Evolutionary conservation across 2,888 invertebrate species (phyloP), one percentile per base, ranked within the genome.

Genomic region (Odontothrips loti): DNA sequence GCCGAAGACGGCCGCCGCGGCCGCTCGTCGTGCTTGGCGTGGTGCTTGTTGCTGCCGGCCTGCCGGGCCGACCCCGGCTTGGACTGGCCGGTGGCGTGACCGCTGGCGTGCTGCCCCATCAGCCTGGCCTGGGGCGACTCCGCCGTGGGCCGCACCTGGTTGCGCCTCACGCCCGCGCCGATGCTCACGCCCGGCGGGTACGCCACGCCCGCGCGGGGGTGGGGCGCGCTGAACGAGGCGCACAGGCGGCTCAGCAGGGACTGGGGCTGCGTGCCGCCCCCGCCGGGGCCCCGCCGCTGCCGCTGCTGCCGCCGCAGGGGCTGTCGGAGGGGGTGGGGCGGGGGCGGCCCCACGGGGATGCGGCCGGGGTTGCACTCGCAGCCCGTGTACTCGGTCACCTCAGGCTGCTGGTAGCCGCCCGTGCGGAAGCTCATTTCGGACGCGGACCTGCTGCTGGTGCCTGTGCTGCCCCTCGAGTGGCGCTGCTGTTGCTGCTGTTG

Each of bases 1-100:
- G 82, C 82, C 4, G 82, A 68, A 15, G 79, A 48, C 27, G 47
- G 43, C 58, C 79, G 75, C 47, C 68, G 68, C 27, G 68, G 68
- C 11, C 68, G 68, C 8, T 75, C 68, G 68, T 27, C 20, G 17
- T 58, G 12, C 58, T 58, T 27, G 68, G n/a, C 23, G 68, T 27
- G 68, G 23, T 27, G 68, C 68, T 75, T 75, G 68, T 27, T 12
- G 68, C 10, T 27, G 68, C 68, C 34, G 34, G 34, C 34, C 34
- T 43, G 34, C 34, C 34, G 34, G 34, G 34, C 34, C 34, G 68
- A 27, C 68, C 11, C 23, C 27, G 23, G 6, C 15, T 17, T 9
- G 23, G 68, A 23, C 23, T 27, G 23, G 11, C 23, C 68, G 68
- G 27, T 23, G 68, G n/a, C 68, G 51, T 12, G 51, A 10, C 51